Percentiles rank a stretch among this genome's conserved stretches.
phyloP scores from a whole-genome alignment of 2,888 invertebrate species.

The Lasioglossum oenotherae region DNA sequence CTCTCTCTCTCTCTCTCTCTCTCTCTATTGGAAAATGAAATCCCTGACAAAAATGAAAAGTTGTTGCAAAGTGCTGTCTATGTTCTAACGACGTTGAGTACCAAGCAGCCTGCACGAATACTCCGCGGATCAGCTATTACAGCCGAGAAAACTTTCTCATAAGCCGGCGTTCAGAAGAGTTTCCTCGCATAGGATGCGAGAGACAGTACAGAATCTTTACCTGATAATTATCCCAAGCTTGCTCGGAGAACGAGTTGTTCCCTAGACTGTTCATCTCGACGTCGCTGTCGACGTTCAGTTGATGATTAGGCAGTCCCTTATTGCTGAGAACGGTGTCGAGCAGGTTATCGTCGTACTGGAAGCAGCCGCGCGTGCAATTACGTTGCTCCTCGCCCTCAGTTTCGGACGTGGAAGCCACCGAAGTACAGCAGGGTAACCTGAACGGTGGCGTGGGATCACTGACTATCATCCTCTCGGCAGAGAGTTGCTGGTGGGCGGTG shows the following conservation, averaged over 20 bases:
- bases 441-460: slow-evolving; percentile 88
- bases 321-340: slow-evolving; percentile 72
- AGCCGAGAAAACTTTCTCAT: background rate
- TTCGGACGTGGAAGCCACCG: slow-evolving; percentile 84
- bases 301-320: slow-evolving; percentile 73
- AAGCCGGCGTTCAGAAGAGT: background rate
- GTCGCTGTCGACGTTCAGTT: slow-evolving; percentile 87
- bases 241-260: slow-evolving; percentile 93
- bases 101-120: background rate
- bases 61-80: background rate
- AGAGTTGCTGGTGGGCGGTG: slow-evolving; percentile 85
- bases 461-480: slow-evolving; percentile 86
- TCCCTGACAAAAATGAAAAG: background rate
- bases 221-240: slow-evolving; percentile 98
- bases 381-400: slow-evolving; percentile 79
- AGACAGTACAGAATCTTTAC: slow-evolving; percentile 82
- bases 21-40: background rate
- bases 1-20: no score
- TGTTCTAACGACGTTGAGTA: background rate
- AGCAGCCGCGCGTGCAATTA: slow-evolving; percentile 67
- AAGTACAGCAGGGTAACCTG: slow-evolving; percentile 77
- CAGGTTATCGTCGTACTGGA: slow-evolving; percentile 73
- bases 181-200: background rate
- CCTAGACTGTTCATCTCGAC: slow-evolving; percentile 85
- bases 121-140: background rate